phyloP scores from a whole-genome alignment of 2,888 invertebrate species.

The Seira sanloemensis region DNA sequence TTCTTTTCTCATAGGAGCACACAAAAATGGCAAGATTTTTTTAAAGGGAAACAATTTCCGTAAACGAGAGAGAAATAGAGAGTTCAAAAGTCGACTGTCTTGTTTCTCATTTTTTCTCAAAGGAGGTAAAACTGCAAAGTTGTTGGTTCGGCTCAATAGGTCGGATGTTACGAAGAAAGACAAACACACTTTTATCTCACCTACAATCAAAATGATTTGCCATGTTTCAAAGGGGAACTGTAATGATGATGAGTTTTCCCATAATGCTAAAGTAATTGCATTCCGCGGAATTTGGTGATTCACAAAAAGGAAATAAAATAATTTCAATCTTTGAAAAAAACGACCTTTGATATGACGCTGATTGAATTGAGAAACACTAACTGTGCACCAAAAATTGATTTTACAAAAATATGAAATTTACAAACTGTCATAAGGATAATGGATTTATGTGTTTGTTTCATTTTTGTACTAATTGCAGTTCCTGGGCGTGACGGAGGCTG shows the following conservation, averaged over 20 bases:
- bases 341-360: neutral
- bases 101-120: neutral
- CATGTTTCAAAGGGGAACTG: no score
- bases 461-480: slow-evolving; percentile 80
- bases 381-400: neutral
- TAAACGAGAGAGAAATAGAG: slow-evolving; percentile 41
- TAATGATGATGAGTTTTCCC: neutral
- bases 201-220: no score
- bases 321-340: no score
- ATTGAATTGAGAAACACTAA: neutral
- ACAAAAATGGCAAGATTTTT: neutral
- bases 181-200: neutral
- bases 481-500: slow-evolving; percentile 95
- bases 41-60: slow-evolving; percentile 46
- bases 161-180: slow-evolving; percentile 2
- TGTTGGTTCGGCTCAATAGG: slow-evolving; percentile 13
- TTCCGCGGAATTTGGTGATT: neutral
- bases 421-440: slow-evolving; percentile 25
- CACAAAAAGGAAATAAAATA: no score
- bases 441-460: slow-evolving; percentile 72
- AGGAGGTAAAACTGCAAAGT: slow-evolving; percentile 14
- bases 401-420: neutral
- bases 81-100: slow-evolving; percentile 43
- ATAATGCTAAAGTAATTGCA: neutral
- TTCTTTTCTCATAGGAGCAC: neutral